These are phyloP conservation scores for Lepidocolaptes lacrymiger DNA, from an alignment of 2,797 vertebrate species.

Conservation along the genomic window DNA sequence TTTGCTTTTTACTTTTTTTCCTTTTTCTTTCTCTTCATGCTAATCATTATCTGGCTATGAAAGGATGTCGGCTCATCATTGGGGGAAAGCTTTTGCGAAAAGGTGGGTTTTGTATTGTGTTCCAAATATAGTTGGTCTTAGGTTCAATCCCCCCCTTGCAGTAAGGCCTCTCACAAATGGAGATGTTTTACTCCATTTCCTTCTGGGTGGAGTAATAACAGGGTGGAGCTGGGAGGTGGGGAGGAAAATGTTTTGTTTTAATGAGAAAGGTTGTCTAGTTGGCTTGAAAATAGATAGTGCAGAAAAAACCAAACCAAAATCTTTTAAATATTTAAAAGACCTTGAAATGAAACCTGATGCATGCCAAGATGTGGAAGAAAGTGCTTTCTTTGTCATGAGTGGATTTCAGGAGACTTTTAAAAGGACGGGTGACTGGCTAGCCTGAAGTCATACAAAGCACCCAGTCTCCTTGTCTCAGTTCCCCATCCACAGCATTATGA, in stretches of 20 bases:
- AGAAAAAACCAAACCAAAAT: neutral
- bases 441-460: neutral
- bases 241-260: neutral
- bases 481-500: neutral
- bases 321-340: neutral
- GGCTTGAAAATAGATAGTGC: neutral
- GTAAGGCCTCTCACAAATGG: neutral
- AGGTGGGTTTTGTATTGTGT: constrained; percentile 67
- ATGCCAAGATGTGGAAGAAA: neutral
- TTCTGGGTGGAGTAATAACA: constrained; percentile 9
- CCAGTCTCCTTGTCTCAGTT: neutral
- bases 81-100: constrained; percentile 73
- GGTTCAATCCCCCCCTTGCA: neutral
- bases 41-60: constrained; percentile 72
- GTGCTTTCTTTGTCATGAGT: neutral
- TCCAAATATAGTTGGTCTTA: constrained; percentile 4
- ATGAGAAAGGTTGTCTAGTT: neutral
- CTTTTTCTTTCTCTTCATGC: constrained; percentile 64
- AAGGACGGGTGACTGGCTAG: neutral
- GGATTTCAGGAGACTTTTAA: neutral
- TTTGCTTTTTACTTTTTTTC: constrained; percentile 70
- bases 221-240: constrained; percentile 3
- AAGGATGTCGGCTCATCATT: constrained; percentile 73
- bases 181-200: neutral
- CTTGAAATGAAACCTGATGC: neutral